Conservation (phyloP, 1,140 invertebrate genomes). For the Drosophila sturtevanti region DNA sequence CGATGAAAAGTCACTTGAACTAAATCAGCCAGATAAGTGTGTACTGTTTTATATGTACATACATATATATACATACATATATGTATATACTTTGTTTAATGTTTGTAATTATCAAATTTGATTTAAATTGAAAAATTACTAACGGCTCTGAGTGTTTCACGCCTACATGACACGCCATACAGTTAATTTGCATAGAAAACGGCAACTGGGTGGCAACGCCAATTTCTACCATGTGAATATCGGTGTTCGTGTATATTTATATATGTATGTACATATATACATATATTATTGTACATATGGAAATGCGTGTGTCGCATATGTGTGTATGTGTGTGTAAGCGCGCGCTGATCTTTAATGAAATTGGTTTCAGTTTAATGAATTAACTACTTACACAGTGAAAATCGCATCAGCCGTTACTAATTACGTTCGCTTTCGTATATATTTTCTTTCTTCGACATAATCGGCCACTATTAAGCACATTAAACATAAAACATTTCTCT, state of each 20-base stretch:
- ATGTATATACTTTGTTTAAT: constrained; percentile 29
- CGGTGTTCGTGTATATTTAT: not conserved
- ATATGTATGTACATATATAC: not conserved
- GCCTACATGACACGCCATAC: constrained; percentile 14
- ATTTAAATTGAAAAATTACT: constrained; percentile 63
- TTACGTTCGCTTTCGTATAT: not conserved
- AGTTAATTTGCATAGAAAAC: not conserved
- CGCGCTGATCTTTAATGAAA: not conserved
- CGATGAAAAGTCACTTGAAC: constrained; percentile 21
- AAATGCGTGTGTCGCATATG: not conserved
- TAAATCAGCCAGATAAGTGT: constrained; percentile 32
- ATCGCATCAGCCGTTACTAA: not conserved
- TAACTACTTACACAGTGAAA: constrained; percentile 42
- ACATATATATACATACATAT: too few species aligned
- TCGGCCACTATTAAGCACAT: constrained; percentile 17
- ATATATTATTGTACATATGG: too few species aligned
- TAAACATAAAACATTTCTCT: constrained; percentile 42
- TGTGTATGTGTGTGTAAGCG: not conserved
- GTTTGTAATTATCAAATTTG: constrained; percentile 72
- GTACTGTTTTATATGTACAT: not conserved
- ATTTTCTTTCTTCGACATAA: constrained; percentile 2
- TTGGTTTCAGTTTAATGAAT: not conserved
- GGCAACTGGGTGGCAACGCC: constrained; percentile 37
- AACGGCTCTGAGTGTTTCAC: constrained; percentile 3
- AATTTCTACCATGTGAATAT: not conserved